Percentiles rank a stretch among this genome's conserved stretches.
These are phyloP conservation scores for Boloria selene DNA, from an alignment of 2,888 invertebrate species.

Conservation along the genomic window DNA sequence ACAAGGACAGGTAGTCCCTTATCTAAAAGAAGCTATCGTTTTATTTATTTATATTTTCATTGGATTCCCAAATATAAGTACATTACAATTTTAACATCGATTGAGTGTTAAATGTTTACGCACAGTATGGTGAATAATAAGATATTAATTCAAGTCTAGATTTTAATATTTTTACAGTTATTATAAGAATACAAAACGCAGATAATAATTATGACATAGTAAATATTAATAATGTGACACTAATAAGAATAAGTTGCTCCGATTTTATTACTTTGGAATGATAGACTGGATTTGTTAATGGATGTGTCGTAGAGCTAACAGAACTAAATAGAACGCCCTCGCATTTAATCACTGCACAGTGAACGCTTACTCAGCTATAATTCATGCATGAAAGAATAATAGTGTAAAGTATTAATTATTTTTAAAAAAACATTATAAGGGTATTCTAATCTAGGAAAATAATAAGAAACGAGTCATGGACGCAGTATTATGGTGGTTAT, in stretches of 20 bases:
- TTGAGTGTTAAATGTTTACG: no score
- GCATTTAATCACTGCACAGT: constrained; percentile 38
- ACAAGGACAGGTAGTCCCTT: no score
- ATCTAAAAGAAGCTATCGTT: no score
- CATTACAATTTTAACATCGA: no score
- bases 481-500: no score
- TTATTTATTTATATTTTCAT: no score
- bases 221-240: background rate
- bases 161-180: background rate
- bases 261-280: constrained; percentile 55
- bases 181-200: background rate
- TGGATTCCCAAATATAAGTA: no score
- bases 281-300: constrained; percentile 63
- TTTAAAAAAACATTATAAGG: no score
- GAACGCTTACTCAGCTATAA: constrained; percentile 37
- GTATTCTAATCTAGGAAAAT: background rate
- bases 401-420: constrained; percentile 3
- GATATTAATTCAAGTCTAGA: no score
- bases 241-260: no score
- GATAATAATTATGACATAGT: background rate
- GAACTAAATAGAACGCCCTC: constrained; percentile 50
- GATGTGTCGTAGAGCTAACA: constrained; percentile 55
- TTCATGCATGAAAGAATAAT: constrained; percentile 10
- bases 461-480: background rate
- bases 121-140: no score